These are phyloP conservation scores for Hoplodrina blanda DNA, from an alignment of 2,888 invertebrate species.

Conservation along the genomic window DNA sequence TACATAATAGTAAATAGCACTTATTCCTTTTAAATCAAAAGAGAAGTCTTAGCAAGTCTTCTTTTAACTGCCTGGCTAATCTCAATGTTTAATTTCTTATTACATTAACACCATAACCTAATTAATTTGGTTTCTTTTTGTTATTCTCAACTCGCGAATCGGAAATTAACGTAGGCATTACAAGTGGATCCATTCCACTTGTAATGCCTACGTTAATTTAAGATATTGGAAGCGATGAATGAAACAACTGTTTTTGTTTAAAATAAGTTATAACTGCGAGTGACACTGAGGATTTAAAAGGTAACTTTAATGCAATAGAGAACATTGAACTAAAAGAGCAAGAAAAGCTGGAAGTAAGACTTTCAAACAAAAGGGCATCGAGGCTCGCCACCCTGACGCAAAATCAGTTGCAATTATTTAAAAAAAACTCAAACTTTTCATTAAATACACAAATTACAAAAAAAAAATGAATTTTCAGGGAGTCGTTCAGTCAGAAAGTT, in stretches of 20 bases:
- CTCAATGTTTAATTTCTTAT: conserved; percentile 19
- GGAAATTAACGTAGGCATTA: conserved; percentile 13
- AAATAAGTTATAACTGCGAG: background rate
- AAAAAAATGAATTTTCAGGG: no score
- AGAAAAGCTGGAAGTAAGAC: no score
- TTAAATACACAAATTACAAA: no score
- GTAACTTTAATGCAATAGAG: background rate
- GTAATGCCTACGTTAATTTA: no score
- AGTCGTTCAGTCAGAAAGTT: no score
- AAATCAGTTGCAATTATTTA: no score
- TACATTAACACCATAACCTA: conserved; percentile 20
- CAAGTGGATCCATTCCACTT: conserved; percentile 4
- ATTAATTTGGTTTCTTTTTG: conserved; percentile 27
- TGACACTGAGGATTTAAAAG: background rate
- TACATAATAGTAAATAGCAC: background rate
- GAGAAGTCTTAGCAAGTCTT: background rate
- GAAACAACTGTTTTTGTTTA: background rate
- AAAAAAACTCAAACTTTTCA: no score
- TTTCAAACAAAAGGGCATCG: no score
- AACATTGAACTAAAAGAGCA: no score
- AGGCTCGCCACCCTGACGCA: no score
- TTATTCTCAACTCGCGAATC: conserved; percentile 10
- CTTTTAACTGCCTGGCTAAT: conserved; percentile 20
- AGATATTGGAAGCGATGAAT: background rate
- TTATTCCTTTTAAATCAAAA: background rate